Evolutionary conservation across 1,140 invertebrate genomes (phyloP).

Genomic region (Drosophila lowei): DNA sequence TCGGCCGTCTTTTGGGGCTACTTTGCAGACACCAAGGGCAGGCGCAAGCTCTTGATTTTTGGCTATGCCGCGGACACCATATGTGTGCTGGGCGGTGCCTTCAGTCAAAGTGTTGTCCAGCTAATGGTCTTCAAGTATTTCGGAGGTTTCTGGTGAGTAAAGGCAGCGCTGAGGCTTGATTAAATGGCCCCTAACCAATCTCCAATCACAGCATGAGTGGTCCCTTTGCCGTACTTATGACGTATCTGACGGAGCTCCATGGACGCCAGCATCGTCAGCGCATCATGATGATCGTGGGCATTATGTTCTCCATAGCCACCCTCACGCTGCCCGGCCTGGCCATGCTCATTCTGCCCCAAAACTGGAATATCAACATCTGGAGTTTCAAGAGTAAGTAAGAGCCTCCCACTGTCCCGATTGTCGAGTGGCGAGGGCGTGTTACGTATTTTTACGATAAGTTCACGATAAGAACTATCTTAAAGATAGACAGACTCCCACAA

Average conservation of each 20-base stretch:
- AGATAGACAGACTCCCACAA: not conserved
- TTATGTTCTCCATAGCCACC: slow-evolving; percentile 86
- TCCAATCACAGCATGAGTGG: slow-evolving; percentile 86
- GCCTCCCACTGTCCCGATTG: no score
- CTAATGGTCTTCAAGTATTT: slow-evolving; percentile 89
- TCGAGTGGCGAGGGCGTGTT: slow-evolving; percentile 7
- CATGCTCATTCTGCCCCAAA: slow-evolving; percentile 84
- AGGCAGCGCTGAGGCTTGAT: no score
- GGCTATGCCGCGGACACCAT: slow-evolving; percentile 89
- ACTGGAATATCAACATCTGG: slow-evolving; percentile 55
- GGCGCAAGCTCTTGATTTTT: slow-evolving; percentile 87
- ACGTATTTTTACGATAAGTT: not conserved
- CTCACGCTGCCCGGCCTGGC: slow-evolving; percentile 85
- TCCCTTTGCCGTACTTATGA: slow-evolving; percentile 88
- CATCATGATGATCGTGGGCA: slow-evolving; percentile 86
- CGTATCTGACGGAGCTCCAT: slow-evolving; percentile 89
- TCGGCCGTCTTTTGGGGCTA: slow-evolving; percentile 93
- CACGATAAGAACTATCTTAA: not conserved
- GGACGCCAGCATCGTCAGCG: slow-evolving; percentile 86
- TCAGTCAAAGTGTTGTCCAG: slow-evolving; percentile 88
- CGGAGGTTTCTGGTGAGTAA: slow-evolving; percentile 89
- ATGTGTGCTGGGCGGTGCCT: slow-evolving; percentile 86
- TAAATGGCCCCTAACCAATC: not conserved
- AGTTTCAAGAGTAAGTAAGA: slow-evolving; percentile 63
- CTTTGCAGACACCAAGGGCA: slow-evolving; percentile 89